Evolutionary conservation across 1,140 invertebrate species (phyloP), one percentile per base, ranked within the genome.

Genomic region (Cydia amplana): DNA sequence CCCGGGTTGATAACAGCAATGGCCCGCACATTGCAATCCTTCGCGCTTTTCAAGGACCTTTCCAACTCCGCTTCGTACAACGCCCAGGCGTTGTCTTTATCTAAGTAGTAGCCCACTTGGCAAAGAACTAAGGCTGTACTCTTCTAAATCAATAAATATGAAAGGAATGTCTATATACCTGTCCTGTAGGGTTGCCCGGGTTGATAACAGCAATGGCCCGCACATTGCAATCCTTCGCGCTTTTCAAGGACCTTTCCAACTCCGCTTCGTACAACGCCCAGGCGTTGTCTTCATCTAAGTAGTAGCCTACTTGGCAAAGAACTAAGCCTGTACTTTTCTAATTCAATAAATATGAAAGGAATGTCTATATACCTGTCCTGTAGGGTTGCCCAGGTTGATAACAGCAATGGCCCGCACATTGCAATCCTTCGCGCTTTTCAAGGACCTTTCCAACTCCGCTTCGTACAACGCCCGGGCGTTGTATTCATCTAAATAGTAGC

Each of bases 351-450:
- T 43, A 43, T 43, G 40, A 43, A 12, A 43, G 12, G 5, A 0
- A 43, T 43, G 40, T 43, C 32, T 4, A 43, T 12, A 43, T n/a
- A n/a, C n/a, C 88, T 95, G 94, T 82, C 98, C 98, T n/a, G 99
- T 99, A 6, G 99, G 99, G 93, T 99, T 99, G 49, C 99, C 99
- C 2, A 99, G 99, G 93, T 99, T 99, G 79, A 99, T 99, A 28
- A 99, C 95, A 10, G 98, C 98, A 67, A 99, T 93, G 0, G 96
- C 98, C 72, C 97, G 93, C 0, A 98, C 97, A 82, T 95, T 94
- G 86, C 95, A 96, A 43, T 60, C 55, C 55, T 60, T 60, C 9
- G 94, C 93, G 6, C 63, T 64, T 1, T 93, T 90, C 51, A 96
- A 93, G 1, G 98, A 90, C 72, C 98, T 93, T 85, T 98, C 95